phyloP scores from a whole-genome alignment of 2,113 vertebrate genomes.

The Notiomystis cincta region DNA sequence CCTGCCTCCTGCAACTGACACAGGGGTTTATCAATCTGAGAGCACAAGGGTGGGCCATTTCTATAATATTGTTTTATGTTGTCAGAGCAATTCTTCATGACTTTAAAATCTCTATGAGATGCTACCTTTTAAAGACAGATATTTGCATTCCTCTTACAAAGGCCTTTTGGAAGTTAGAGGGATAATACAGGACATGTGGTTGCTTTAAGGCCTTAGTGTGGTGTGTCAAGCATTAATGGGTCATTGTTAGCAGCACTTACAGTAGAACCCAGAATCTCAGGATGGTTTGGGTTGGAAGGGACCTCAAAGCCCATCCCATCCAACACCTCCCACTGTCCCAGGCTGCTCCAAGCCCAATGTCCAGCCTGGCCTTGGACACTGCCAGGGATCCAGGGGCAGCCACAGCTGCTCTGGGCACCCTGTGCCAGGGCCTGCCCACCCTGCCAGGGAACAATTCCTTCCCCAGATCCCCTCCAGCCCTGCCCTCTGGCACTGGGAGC shows the following conservation, averaged over 20 bases:
- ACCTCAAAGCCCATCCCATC: accelerated
- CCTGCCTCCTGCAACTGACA: background rate
- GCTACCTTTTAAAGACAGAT: background rate
- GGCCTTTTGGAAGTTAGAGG: background rate
- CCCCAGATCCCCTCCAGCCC: too few species aligned
- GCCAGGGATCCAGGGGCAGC: background rate
- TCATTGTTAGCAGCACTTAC: background rate
- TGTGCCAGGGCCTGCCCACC: background rate
- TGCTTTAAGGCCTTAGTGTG: accelerated
- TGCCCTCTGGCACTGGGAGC: background rate
- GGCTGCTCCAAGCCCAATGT: background rate
- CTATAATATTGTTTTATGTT: accelerated
- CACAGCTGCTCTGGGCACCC: background rate
- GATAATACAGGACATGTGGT: accelerated
- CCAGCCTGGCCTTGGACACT: background rate
- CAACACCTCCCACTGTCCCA: background rate
- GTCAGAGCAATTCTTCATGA: background rate
- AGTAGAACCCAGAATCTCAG: background rate
- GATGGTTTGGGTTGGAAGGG: background rate
- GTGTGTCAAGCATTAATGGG: accelerated
- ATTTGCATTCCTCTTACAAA: background rate
- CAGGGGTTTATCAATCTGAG: background rate
- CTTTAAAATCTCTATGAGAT: background rate
- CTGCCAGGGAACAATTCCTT: background rate
- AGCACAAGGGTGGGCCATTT: background rate